phyloP scores from a whole-genome alignment of 2,113 vertebrate genomes.

The Mesocricetus auratus region DNA sequence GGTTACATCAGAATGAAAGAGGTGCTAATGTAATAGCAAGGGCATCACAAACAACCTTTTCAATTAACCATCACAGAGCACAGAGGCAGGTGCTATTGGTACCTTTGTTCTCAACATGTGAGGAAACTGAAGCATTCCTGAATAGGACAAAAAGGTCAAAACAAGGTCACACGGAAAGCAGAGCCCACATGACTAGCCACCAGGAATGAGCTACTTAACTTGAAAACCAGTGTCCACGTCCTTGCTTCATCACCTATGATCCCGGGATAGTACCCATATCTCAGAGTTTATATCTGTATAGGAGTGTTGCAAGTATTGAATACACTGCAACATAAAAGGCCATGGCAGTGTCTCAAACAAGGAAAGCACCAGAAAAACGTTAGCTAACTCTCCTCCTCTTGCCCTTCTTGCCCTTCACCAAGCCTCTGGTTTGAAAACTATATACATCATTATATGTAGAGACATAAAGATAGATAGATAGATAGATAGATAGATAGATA shows the following conservation, averaged over 20 bases:
- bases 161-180: not conserved
- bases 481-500: too few relatives aligned
- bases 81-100: not conserved
- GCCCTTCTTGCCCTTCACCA: not conserved
- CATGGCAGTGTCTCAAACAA: not conserved
- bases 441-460: not conserved
- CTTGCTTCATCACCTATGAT: not conserved
- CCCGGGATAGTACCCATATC: not conserved
- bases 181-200: not conserved
- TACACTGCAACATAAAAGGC: not conserved
- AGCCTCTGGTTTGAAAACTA: not conserved
- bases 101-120: not conserved
- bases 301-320: not conserved
- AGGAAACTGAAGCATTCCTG: slow-evolving; percentile 1
- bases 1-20: slow-evolving; percentile 29
- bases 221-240: not conserved
- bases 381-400: not conserved
- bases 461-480: too few relatives aligned
- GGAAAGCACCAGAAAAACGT: not conserved
- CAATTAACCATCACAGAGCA: slow-evolving; percentile 25
- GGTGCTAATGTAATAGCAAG: not conserved
- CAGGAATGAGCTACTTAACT: not conserved
- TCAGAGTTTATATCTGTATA: not conserved
- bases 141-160: not conserved
- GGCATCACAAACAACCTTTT: slow-evolving; percentile 8